Evolutionary conservation across 2,888 invertebrate genomes (phyloP), one percentile per base, ranked within the genome.

Genomic region (Nomada fucata): DNA sequence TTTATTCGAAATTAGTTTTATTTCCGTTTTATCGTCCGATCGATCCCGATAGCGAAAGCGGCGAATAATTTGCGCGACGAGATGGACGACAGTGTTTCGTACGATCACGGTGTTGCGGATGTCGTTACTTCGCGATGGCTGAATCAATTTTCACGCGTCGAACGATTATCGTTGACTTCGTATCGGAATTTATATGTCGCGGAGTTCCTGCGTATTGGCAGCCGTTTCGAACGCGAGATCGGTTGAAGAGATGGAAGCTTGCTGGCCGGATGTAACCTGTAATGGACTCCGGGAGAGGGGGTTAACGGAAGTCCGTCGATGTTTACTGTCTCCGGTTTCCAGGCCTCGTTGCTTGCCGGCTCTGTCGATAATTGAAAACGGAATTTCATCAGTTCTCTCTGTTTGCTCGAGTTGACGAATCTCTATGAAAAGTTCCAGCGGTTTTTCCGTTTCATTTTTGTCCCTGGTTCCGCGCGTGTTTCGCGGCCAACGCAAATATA

Each of bases 321-420:
- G 69, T 76, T 69, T 61, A 36, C 55, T 15, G 71, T 47, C 55
- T 70, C 23, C 55, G 55, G 23, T 71, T 60, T 23, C 18, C 10
- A 11, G 29, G 7, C 18, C 11, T 18, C 26, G 29, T 68, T 61
- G 29, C 61, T 36, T n/a, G n/a, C 4, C 23, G 11, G 18, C 61
- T 52, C 3, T n/a, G 29, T 59, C 57, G 26, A 47, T 70, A 55
- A 76, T 70, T 63, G 63, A 70, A 76, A 63, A 47, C 18, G 53
- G 15, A 63, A 70, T 70, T 55, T 44, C 29, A 61, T 76, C 63
- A 18, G 47, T 20, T 53, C n/a, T 68, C 60, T n/a, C 44, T 29
- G 26, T 36, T 61, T 47, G 44, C 11, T 18, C 20, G 44, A 42
- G 2, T 61, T 4, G 29, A n/a, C 18, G 42, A 61, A 47, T n/a